Percentiles rank a stretch among this genome's conserved stretches.
These are phyloP conservation scores for Phalacrocorax carbo DNA, from an alignment of 2,113 vertebrate genomes.

Conservation along the genomic window DNA sequence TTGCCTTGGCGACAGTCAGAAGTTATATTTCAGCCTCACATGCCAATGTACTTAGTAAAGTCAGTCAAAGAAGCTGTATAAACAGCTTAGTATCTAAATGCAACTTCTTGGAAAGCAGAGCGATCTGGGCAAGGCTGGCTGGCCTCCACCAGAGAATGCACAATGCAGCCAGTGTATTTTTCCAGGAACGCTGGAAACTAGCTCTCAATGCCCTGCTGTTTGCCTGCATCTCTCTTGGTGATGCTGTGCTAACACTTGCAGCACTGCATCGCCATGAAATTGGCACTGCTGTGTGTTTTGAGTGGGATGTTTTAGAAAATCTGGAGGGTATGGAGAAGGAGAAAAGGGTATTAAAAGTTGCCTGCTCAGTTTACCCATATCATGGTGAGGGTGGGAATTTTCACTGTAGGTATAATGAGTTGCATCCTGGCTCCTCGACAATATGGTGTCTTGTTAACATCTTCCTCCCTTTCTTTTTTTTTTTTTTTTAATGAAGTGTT, in stretches of 20 bases:
- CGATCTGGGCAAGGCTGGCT: background rate
- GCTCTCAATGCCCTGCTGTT: constrained; percentile 16
- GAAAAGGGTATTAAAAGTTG: background rate
- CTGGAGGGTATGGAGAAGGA: background rate
- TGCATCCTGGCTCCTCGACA: background rate
- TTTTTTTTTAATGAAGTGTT: background rate
- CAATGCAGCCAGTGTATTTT: constrained; percentile 16
- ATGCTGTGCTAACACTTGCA: background rate
- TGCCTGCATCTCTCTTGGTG: background rate
- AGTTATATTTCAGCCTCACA: background rate
- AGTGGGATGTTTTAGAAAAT: background rate
- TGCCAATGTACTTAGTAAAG: background rate
- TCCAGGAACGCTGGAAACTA: constrained; percentile 19
- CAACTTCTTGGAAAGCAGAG: constrained; percentile 30
- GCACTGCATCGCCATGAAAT: background rate
- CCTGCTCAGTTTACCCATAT: background rate
- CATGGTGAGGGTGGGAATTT: background rate
- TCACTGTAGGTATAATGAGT: background rate
- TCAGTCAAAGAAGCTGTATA: background rate
- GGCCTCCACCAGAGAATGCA: background rate
- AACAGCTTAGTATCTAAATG: background rate
- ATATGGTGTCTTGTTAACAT: fast-evolving
- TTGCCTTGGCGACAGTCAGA: background rate
- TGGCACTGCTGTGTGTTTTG: background rate
- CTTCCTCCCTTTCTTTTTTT: too few species aligned